These are phyloP conservation scores for Diorhabda carinulata DNA, from an alignment of 1,140 invertebrate genomes.

Conservation along the genomic window DNA sequence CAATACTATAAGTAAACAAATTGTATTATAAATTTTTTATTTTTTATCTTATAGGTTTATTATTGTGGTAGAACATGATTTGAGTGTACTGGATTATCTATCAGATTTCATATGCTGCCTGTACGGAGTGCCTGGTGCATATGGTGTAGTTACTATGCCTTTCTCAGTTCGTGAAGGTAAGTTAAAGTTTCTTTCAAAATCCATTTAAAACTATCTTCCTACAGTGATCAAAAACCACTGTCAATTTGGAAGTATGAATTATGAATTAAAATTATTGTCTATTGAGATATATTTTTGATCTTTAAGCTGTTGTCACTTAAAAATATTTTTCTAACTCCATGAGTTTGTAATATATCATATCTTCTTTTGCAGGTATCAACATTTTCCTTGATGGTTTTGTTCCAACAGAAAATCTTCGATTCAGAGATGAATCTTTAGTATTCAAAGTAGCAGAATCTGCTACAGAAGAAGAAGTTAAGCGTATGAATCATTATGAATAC, in stretches of 20 bases:
- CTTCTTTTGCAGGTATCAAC: conserved; percentile 76
- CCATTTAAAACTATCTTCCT: too few species aligned
- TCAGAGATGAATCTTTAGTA: conserved; percentile 91
- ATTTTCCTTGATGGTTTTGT: conserved; percentile 99
- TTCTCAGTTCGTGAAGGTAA: conserved; percentile 96
- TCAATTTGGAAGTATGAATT: too few species aligned
- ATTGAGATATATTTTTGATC: too few species aligned
- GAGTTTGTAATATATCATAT: neutral
- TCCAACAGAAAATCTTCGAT: conserved; percentile 98
- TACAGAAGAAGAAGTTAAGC: conserved; percentile 94
- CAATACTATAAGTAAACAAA: neutral
- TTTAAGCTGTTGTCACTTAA: too few species aligned
- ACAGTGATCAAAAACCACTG: too few species aligned
- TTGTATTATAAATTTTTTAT: conserved; percentile 17
- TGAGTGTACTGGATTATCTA: conserved; percentile 97
- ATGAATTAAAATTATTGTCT: too few species aligned
- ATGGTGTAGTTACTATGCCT: conserved; percentile 99
- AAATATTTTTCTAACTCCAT: neutral
- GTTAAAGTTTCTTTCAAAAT: neutral
- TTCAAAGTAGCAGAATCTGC: conserved; percentile 99
- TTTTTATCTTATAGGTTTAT: conserved; percentile 70
- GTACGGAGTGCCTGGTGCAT: conserved; percentile 97
- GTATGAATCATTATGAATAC: conserved; percentile 95
- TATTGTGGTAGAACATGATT: conserved; percentile 98
- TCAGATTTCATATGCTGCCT: conserved; percentile 99